Conservation (phyloP, 2,888 invertebrate genomes). For the Thecocarcelia acutangulata region DNA sequence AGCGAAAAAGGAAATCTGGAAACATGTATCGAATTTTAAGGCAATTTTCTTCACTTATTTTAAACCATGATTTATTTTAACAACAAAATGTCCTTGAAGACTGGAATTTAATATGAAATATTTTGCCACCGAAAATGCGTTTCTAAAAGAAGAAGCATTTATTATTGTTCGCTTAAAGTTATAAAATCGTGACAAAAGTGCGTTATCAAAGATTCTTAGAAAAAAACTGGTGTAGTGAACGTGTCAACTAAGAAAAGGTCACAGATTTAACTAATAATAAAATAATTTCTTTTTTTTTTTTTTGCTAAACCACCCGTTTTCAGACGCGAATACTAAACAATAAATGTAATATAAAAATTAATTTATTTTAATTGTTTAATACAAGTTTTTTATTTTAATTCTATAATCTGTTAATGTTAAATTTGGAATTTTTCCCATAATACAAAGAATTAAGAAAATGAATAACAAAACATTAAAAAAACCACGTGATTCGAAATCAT, state of each 20-base stretch:
- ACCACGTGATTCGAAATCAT: too few species aligned
- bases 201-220: not conserved
- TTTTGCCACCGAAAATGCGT: conserved; percentile 23
- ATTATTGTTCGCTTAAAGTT: not conserved
- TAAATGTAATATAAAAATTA: too few species aligned
- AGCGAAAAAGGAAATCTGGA: not conserved
- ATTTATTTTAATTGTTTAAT: too few species aligned
- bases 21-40: conserved; percentile 52
- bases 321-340: too few species aligned
- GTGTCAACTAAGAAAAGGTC: not conserved
- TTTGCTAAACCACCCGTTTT: too few species aligned
- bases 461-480: too few species aligned
- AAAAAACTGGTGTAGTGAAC: not conserved
- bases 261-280: too few species aligned
- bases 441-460: too few species aligned
- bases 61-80: conserved; percentile 18
- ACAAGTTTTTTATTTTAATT: too few species aligned
- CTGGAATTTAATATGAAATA: conserved; percentile 24
- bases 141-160: conserved; percentile 1
- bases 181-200: conserved; percentile 1
- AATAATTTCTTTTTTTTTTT: too few species aligned
- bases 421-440: too few species aligned
- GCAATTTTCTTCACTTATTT: not conserved
- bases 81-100: conserved; percentile 18
- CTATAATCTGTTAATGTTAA: too few species aligned